Percentiles rank a stretch among this genome's conserved stretches.
phyloP scores from a whole-genome alignment of 2,888 invertebrate genomes.

The Colostygia pectinataria region DNA sequence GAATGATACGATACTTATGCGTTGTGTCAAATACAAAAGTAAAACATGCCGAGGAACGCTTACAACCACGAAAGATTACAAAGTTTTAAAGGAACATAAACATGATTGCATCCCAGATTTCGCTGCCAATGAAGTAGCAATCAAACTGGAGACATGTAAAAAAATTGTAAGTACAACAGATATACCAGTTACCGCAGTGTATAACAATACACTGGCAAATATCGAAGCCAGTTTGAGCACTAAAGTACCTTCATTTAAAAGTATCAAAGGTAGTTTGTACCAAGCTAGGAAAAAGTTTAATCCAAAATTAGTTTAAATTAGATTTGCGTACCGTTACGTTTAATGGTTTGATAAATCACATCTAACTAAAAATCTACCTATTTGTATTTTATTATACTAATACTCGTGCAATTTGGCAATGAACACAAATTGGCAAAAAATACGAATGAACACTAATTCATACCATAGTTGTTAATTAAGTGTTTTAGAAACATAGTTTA shows the following conservation, averaged over 20 bases:
- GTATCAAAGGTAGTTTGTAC: conserved; percentile 3
- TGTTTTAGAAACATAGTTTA: too few species aligned
- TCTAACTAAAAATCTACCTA: too few species aligned
- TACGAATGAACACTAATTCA: too few species aligned
- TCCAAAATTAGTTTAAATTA: too few species aligned
- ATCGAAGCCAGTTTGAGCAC: not conserved
- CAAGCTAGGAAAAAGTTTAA: too few species aligned
- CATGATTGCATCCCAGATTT: conserved; percentile 12
- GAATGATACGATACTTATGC: not conserved
- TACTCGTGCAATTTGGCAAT: too few species aligned
- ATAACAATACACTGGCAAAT: not conserved
- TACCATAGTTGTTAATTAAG: too few species aligned
- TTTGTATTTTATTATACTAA: too few species aligned
- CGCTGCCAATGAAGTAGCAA: conserved; percentile 13
- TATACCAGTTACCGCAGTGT: conserved; percentile 2
- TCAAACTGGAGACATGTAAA: conserved; percentile 8
- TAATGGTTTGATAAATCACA: too few species aligned
- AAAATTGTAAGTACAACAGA: not conserved
- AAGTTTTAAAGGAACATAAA: not conserved
- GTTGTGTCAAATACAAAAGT: not conserved
- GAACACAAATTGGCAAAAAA: too few species aligned
- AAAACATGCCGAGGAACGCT: conserved; percentile 7
- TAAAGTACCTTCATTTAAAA: conserved; percentile 5
- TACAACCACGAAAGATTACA: not conserved
- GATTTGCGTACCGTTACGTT: too few species aligned